Conservation (phyloP, 1,140 invertebrate species). For the Megathymus violae region DNA sequence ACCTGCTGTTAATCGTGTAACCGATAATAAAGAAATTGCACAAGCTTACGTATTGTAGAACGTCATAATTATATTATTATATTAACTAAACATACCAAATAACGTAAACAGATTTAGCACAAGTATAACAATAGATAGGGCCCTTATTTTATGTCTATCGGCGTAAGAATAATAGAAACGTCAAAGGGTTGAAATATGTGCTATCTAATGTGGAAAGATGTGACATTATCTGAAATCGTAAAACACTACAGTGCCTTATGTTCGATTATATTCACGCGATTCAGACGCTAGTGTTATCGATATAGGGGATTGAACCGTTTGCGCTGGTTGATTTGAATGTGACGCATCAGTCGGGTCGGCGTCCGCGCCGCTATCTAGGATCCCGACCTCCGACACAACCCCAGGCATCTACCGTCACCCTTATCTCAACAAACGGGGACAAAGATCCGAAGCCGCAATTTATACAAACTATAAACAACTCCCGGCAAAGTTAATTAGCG, state of each 20-base stretch:
- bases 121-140: constrained; percentile 26
- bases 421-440: constrained; percentile 77
- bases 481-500: constrained; percentile 56
- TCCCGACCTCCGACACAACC: constrained; percentile 66
- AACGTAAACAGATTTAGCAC: constrained; percentile 13
- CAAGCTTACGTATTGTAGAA: not conserved
- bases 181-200: constrained; percentile 46
- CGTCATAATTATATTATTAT: not conserved
- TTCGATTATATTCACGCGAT: constrained; percentile 32
- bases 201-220: constrained; percentile 46
- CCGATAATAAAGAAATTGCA: not conserved
- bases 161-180: constrained; percentile 44
- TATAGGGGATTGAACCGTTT: constrained; percentile 33
- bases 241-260: constrained; percentile 32
- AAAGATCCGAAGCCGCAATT: constrained; percentile 59
- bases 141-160: constrained; percentile 32
- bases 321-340: constrained; percentile 21
- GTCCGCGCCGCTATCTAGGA: constrained; percentile 66
- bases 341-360: constrained; percentile 51
- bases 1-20: not conserved
- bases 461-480: constrained; percentile 61
- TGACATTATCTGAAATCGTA: constrained; percentile 41
- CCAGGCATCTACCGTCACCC: constrained; percentile 59
- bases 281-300: constrained; percentile 35
- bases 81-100: not conserved